These are phyloP conservation scores for Yponomeuta sedellus DNA, from an alignment of 2,888 invertebrate species.

Conservation along the genomic window DNA sequence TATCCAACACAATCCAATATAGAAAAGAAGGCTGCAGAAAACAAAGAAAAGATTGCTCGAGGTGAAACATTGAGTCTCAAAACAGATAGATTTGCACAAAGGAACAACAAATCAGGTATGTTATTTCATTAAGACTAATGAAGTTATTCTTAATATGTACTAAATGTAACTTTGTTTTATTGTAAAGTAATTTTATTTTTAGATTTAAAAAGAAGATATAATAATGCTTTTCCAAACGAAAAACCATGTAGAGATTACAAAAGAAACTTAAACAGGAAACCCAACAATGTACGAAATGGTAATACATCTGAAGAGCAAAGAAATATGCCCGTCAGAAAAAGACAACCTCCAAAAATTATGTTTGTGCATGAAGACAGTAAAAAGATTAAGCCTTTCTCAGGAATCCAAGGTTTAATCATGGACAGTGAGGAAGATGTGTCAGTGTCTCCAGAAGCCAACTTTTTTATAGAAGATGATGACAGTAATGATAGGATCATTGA, in stretches of 20 bases:
- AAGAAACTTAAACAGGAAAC: slow-evolving; percentile 47
- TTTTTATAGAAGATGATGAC: slow-evolving; percentile 58
- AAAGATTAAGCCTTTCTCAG: slow-evolving; percentile 65
- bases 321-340: slow-evolving; percentile 22
- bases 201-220: slow-evolving; percentile 5
- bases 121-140: neutral
- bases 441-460: slow-evolving; percentile 24
- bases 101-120: slow-evolving; percentile 36
- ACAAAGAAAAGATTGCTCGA: slow-evolving; percentile 80
- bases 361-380: slow-evolving; percentile 31
- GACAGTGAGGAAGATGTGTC: slow-evolving; percentile 33
- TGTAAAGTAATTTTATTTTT: slow-evolving; percentile 1
- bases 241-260: neutral
- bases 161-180: too few relatives aligned
- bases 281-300: slow-evolving; percentile 66
- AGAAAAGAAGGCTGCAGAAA: slow-evolving; percentile 77
- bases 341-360: slow-evolving; percentile 4
- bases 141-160: too few relatives aligned
- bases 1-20: slow-evolving; percentile 85
- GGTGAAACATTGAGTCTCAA: slow-evolving; percentile 82
- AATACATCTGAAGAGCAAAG: slow-evolving; percentile 71
- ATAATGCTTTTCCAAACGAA: neutral
- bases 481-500: slow-evolving; percentile 18
- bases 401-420: slow-evolving; percentile 53
- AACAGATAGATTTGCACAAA: slow-evolving; percentile 33